Evolutionary conservation across 2,888 invertebrate species (phyloP), one percentile per base, ranked within the genome.

Genomic region (Dysmachus trigonus): DNA sequence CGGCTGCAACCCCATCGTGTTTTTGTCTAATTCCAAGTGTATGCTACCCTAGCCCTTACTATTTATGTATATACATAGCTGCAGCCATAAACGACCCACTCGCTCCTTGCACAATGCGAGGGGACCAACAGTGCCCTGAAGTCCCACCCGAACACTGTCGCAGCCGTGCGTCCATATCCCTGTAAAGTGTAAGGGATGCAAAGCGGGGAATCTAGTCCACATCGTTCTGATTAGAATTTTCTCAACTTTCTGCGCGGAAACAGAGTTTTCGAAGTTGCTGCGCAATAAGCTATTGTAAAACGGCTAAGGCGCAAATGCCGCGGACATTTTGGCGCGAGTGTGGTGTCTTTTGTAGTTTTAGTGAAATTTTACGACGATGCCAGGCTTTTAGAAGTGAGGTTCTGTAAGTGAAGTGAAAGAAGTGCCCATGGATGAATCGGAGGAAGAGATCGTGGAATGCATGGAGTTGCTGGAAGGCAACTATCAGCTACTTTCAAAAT

Each of bases 381-480:
- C 31, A 13, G 35, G 18, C 10, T 33, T 13, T 15, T 81, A n/a
- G 30, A 83, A 71, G 30, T 83, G 83, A 38, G 5, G 22, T 22
- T 77, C 18, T 31, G 13, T 76, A 86, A 53, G 84, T 86, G 72
- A 73, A 73, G 71, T 73, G 38, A 62, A n/a, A 8, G 13, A 41
- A 73, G 86, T 38, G n/a, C n/a, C n/a, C n/a, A 88, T 88, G 88
- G 91, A 90, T 87, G 92, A 92, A 38, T 92, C 92, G 51, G 92
- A 92, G 86, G 92, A 91, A 89, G 92, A 92, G 89, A 90, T 91
- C 88, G 90, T 92, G 86, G 91, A 92, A 89, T 90, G 91, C 88
- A 92, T 92, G 92, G 90, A 91, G 88, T 89, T 92, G 89, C 91
- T 92, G 41, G 92, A 92, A 88, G 92, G 92, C 89, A 92, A 92